Conservation (phyloP, 1,140 invertebrate species). For the Conopomorpha cramerella region DNA sequence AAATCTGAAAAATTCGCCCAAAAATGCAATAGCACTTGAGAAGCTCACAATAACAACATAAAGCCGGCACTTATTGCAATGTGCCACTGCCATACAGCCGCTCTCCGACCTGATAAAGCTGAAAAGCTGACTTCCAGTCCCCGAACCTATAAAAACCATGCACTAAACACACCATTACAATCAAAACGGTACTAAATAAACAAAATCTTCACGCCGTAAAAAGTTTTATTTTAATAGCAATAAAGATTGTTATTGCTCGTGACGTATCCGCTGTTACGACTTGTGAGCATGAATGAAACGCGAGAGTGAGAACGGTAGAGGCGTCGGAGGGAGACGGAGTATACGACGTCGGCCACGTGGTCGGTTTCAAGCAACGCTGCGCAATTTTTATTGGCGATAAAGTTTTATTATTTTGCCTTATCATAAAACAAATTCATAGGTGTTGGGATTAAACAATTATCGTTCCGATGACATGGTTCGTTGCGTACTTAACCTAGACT, state of each 20-base stretch:
- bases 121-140: constrained; percentile 59
- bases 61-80: constrained; percentile 58
- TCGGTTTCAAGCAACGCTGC: constrained; percentile 30
- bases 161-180: constrained; percentile 43
- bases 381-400: constrained; percentile 28
- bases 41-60: constrained; percentile 57
- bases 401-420: too few species aligned
- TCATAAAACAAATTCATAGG: too few species aligned
- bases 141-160: constrained; percentile 59
- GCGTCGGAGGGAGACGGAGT: constrained; percentile 20
- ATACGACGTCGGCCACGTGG: constrained; percentile 46
- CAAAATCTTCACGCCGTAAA: constrained; percentile 49
- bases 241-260: constrained; percentile 52
- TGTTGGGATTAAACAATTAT: too few species aligned
- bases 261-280: constrained; percentile 43
- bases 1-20: too few species aligned
- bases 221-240: constrained; percentile 41
- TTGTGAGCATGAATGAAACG: constrained; percentile 43
- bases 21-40: too few species aligned
- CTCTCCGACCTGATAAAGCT: constrained; percentile 56
- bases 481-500: too few species aligned
- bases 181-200: constrained; percentile 50
- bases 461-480: too few species aligned
- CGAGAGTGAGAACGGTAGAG: constrained; percentile 19
- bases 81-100: constrained; percentile 51